phyloP scores from a whole-genome alignment of 2,888 invertebrate species.

The Arctia plantaginis region DNA sequence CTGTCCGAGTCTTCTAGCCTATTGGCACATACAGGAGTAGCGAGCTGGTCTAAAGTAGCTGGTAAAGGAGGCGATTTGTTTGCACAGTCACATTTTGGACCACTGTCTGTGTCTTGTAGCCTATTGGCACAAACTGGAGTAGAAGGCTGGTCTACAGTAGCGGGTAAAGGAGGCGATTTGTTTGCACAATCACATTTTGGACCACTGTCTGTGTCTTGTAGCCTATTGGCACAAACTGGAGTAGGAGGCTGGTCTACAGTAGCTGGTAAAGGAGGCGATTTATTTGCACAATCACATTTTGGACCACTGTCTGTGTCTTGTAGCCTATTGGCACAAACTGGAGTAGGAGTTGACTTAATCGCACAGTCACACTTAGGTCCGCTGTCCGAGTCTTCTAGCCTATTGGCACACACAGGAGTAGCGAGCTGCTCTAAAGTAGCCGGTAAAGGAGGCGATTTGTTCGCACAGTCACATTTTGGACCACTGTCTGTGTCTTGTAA shows the following conservation, averaged over 20 bases:
- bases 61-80: not conserved
- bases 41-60: too few species aligned
- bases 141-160: not conserved
- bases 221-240: not conserved
- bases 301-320: constrained; percentile 4
- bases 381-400: not conserved
- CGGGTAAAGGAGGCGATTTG: not conserved
- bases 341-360: not conserved
- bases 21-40: not conserved
- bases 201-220: not conserved
- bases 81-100: too few species aligned
- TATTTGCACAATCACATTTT: not conserved
- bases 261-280: too few species aligned
- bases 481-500: not conserved
- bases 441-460: not conserved
- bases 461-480: not conserved
- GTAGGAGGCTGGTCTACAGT: too few species aligned
- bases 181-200: not conserved
- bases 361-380: constrained; percentile 1
- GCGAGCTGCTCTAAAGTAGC: too few species aligned
- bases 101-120: not conserved
- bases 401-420: not conserved
- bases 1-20: not conserved
- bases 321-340: not conserved
- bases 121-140: not conserved